These are phyloP conservation scores for Atta cephalotes DNA, from an alignment of 1,140 invertebrate species.

Conservation along the genomic window DNA sequence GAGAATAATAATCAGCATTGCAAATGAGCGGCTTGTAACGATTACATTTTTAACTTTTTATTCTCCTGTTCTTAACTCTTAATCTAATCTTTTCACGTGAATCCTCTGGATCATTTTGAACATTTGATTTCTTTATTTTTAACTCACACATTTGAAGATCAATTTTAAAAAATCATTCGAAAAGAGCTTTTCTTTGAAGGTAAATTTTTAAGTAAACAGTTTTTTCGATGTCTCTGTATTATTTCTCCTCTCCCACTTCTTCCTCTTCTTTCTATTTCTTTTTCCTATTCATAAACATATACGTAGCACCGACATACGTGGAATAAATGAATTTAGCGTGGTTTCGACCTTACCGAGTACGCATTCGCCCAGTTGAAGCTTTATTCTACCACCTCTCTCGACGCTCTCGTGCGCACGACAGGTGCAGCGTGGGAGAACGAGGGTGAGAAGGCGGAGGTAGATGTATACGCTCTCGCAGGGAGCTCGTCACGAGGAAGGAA, in stretches of 20 bases:
- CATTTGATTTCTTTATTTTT: neutral
- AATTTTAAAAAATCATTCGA: neutral
- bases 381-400: conserved; percentile 72
- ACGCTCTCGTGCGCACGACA: conserved; percentile 79
- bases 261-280: neutral
- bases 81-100: neutral
- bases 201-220: neutral
- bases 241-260: neutral
- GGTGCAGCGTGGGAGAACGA: conserved; percentile 84
- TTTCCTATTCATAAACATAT: conserved; percentile 45
- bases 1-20: conserved; percentile 5
- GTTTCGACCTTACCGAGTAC: conserved; percentile 77
- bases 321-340: conserved; percentile 83
- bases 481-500: conserved; percentile 59
- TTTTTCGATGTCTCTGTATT: conserved; percentile 21
- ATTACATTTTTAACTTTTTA: neutral
- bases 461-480: conserved; percentile 31
- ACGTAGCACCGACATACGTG: conserved; percentile 50
- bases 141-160: neutral
- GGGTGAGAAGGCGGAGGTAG: conserved; percentile 58
- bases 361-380: conserved; percentile 77
- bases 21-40: neutral
- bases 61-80: neutral
- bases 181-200: neutral
- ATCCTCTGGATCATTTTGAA: neutral